phyloP scores from a whole-genome alignment of 2,113 vertebrate genomes.

The Fregata magnificens region DNA sequence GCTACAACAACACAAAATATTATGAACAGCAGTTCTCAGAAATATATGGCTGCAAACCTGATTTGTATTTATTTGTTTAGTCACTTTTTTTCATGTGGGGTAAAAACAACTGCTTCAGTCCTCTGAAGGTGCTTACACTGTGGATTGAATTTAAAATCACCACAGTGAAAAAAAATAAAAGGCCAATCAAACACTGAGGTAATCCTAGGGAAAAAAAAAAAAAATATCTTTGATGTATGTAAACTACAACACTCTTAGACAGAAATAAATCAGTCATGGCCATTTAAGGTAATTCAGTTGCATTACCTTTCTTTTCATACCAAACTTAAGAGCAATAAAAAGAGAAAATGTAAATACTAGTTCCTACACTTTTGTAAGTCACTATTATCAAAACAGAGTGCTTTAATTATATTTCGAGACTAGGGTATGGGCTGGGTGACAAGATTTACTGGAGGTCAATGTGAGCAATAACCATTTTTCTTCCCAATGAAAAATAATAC shows the following conservation, averaged over 20 bases:
- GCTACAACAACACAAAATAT: slow-evolving; percentile 63
- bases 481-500: slow-evolving; percentile 62
- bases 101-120: neutral
- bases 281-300: slow-evolving; percentile 45
- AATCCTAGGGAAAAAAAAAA: neutral
- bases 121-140: neutral
- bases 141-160: neutral
- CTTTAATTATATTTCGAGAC: slow-evolving; percentile 70
- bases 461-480: slow-evolving; percentile 69
- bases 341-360: slow-evolving; percentile 52
- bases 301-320: slow-evolving; percentile 48
- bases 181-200: slow-evolving; percentile 28
- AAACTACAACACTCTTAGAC: slow-evolving; percentile 7
- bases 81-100: neutral
- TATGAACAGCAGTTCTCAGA: slow-evolving; percentile 42
- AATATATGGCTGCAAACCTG: slow-evolving; percentile 30
- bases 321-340: slow-evolving; percentile 51
- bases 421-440: slow-evolving; percentile 16
- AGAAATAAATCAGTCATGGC: slow-evolving; percentile 57
- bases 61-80: slow-evolving; percentile 53
- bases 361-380: slow-evolving; percentile 51
- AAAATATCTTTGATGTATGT: neutral
- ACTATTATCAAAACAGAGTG: slow-evolving; percentile 55
- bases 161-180: neutral
- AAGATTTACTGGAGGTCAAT: slow-evolving; percentile 65